Conservation (phyloP, 2,797 vertebrate species). For the Phrynocephalus guinanensis region DNA sequence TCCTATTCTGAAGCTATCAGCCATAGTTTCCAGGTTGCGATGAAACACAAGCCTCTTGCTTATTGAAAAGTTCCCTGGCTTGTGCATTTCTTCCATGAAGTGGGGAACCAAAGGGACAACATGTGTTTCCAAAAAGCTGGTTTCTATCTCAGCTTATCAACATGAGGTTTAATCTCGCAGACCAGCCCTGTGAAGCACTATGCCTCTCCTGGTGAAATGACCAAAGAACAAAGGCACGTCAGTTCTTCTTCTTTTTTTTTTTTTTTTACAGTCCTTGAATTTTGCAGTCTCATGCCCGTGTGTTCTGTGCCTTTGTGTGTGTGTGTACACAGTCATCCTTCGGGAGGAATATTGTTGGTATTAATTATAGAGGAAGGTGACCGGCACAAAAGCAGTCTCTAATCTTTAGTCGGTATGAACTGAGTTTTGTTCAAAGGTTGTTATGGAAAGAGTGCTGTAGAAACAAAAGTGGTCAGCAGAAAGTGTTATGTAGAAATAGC, state of each 20-base stretch:
- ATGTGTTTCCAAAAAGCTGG: neutral
- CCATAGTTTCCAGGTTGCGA: neutral
- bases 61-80: neutral
- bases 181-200: too few species aligned
- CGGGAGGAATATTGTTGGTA: slow-evolving; percentile 12
- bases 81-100: neutral
- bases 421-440: slow-evolving; percentile 13
- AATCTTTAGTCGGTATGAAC: slow-evolving; percentile 28
- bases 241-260: neutral
- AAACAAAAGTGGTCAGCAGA: slow-evolving; percentile 20
- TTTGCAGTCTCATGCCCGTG: neutral
- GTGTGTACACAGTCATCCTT: neutral
- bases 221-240: slow-evolving; percentile 14
- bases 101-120: neutral
- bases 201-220: slow-evolving; percentile 14
- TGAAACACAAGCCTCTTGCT: neutral
- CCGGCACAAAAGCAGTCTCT: slow-evolving; percentile 28
- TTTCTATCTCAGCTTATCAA: neutral
- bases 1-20: neutral
- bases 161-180: neutral
- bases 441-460: slow-evolving; percentile 30
- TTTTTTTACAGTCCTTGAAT: neutral
- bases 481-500: neutral
- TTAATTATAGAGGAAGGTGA: slow-evolving; percentile 27
- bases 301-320: neutral